Evolutionary conservation across 2,888 invertebrate species (phyloP).

Genomic region (Apomyelois bistriatella): DNA sequence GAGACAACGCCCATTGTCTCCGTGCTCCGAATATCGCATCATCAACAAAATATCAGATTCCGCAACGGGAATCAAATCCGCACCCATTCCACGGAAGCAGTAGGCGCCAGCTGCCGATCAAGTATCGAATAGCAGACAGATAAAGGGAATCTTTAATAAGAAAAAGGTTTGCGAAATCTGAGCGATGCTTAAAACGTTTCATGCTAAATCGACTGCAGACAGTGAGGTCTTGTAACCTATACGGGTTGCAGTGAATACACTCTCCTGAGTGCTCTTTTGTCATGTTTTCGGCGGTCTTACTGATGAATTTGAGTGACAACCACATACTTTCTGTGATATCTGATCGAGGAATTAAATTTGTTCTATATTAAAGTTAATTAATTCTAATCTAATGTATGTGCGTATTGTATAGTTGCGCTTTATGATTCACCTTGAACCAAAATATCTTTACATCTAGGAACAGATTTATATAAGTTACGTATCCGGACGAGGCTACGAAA

Average conservation of each 20-base stretch:
- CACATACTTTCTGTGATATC: neutral
- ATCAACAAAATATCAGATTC: constrained; percentile 73
- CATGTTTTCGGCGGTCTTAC: neutral
- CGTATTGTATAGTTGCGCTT: no score
- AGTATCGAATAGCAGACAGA: constrained; percentile 63
- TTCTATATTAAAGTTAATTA: no score
- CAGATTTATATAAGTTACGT: no score
- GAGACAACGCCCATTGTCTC: constrained; percentile 60
- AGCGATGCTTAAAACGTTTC: constrained; percentile 60
- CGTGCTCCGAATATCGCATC: constrained; percentile 65
- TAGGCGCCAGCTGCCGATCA: constrained; percentile 69
- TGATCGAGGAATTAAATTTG: no score
- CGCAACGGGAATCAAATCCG: constrained; percentile 52
- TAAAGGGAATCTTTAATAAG: constrained; percentile 67
- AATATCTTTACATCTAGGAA: no score
- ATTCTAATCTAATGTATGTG: no score
- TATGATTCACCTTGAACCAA: no score
- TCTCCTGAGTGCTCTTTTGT: constrained; percentile 42
- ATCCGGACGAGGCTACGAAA: no score
- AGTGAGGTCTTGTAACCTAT: constrained; percentile 59
- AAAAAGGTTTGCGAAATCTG: constrained; percentile 60
- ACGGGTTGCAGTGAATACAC: constrained; percentile 51
- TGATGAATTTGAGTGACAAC: neutral
- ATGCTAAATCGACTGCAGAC: constrained; percentile 71
- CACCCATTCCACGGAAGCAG: constrained; percentile 67